Evolutionary conservation across 2,888 invertebrate species (phyloP).

Genomic region (Eristalis tenax): DNA sequence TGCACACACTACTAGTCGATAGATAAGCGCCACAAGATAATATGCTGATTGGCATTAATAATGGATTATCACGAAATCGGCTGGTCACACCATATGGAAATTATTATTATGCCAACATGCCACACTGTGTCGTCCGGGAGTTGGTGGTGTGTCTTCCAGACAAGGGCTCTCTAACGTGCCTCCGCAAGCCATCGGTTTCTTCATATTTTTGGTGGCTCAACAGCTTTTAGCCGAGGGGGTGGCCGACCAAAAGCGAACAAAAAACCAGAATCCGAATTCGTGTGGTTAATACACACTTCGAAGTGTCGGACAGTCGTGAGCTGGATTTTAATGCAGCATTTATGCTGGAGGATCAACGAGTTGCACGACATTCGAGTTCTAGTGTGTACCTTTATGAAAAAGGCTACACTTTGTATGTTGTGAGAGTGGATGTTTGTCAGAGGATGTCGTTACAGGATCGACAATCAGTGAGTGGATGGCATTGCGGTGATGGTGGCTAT

Average conservation of each 20-base stretch:
- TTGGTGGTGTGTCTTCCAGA: constrained; percentile 42
- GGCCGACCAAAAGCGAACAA: background rate
- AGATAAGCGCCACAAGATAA: constrained; percentile 77
- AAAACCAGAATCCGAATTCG: constrained; percentile 55
- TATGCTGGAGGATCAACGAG: constrained; percentile 56
- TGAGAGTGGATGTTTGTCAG: too few species aligned
- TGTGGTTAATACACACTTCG: constrained; percentile 71
- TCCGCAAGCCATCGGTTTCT: constrained; percentile 14
- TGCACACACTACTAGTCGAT: constrained; percentile 35
- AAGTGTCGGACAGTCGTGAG: constrained; percentile 71
- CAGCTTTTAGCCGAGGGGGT: background rate
- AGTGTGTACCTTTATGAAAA: constrained; percentile 40
- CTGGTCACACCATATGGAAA: constrained; percentile 75
- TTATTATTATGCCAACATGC: constrained; percentile 70
- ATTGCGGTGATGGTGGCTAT: background rate
- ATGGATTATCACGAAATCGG: constrained; percentile 81
- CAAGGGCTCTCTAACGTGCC: constrained; percentile 24
- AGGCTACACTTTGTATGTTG: background rate
- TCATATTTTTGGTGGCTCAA: constrained; percentile 4
- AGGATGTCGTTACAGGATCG: background rate
- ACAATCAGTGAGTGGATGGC: background rate
- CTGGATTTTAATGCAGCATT: constrained; percentile 63
- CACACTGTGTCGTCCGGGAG: constrained; percentile 14
- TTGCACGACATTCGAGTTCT: constrained; percentile 64
- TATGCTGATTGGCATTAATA: constrained; percentile 82